Base-by-base conservation (phyloP, 1,140 invertebrate genomes). In the Harlomillsia oculata region DNA sequence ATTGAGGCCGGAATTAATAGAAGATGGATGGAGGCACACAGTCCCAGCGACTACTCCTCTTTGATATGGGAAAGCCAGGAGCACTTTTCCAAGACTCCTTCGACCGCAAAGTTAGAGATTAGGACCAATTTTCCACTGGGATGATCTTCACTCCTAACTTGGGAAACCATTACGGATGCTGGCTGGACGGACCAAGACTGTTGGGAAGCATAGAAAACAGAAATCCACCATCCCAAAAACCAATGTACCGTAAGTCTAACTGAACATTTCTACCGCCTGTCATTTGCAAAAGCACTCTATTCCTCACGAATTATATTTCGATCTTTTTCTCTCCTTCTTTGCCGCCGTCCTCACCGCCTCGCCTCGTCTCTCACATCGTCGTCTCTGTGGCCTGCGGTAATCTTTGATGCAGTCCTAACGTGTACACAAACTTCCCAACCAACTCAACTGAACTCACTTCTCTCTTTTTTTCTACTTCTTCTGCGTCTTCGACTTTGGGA, bases 241-340 rank as follows among this genome's bases (percentile, higher is more conserved):
- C 62, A 63, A 60, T 63, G 62, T 63, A 63, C 25, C 62, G 39
- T 56, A 53, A 49, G 40, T 40, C 50, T 54, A 59, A 56, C 46
- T 41, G 53, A 56, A 56, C 56, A 58, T 58, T 55, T 52, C 60
- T 51, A 56, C 56, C 43, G 57, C 56, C 62, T 63, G 62, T 63
- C 62, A 63, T 63, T 63, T 63, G 62, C 62, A 63, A 63, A 60
- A 60, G 32, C 53, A 61, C 48, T 56, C 56, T 51, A 52, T 56
- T 59, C 60, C 53, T 59, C 60, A 63, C 56, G 55, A 62, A 46
- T 57, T 58, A 56, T 56, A 56, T 55, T 55, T 55, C 53, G 40
- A 61, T 61, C 59, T 60, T 53, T 50, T 54, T 46, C 36, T 55
- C 57, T 54, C 37, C 44, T 51, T 49, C 30, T 36, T 43, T 43